phyloP scores from a whole-genome alignment of 2,888 invertebrate genomes.

The Himalopsyche kuldschensis region DNA sequence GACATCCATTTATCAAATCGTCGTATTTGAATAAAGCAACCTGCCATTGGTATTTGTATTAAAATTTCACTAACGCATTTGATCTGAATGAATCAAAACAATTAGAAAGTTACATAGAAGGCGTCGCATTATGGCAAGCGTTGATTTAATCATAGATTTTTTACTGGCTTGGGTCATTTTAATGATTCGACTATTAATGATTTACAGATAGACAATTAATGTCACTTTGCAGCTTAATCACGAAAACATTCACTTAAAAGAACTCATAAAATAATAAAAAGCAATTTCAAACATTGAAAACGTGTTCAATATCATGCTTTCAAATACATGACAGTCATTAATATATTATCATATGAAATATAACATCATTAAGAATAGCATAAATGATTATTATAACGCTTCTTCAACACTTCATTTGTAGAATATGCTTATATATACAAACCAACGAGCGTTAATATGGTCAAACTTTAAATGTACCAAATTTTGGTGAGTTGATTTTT shows the following conservation, averaged over 20 bases:
- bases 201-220: background rate
- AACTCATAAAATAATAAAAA: too few species aligned
- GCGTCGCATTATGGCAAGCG: background rate
- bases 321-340: too few species aligned
- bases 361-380: too few species aligned
- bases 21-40: conserved; percentile 6
- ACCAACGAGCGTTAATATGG: too few species aligned
- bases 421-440: too few species aligned
- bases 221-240: background rate
- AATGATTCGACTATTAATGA: background rate
- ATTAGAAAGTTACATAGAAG: conserved; percentile 9
- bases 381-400: too few species aligned
- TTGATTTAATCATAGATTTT: background rate
- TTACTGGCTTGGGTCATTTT: background rate
- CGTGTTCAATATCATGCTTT: too few species aligned
- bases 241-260: background rate
- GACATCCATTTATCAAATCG: background rate
- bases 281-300: too few species aligned
- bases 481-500: too few species aligned
- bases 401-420: too few species aligned
- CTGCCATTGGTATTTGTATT: background rate
- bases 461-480: too few species aligned
- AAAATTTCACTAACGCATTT: background rate
- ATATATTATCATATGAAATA: too few species aligned
- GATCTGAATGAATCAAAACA: conserved; percentile 15